These are phyloP conservation scores for Cremastobaeus sp. DNA, from an alignment of 2,888 invertebrate species.

Conservation along the genomic window DNA sequence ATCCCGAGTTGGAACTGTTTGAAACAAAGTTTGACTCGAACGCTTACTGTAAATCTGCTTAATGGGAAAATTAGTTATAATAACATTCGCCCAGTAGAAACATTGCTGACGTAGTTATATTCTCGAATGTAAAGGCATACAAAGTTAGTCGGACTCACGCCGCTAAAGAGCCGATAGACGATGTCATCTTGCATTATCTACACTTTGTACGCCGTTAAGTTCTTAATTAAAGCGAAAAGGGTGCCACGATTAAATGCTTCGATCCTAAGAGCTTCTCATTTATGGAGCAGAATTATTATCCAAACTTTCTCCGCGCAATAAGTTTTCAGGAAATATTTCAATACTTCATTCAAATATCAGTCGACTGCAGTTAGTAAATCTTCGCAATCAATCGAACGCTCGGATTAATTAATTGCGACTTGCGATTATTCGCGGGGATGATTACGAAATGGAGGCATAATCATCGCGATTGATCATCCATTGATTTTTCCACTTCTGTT, in stretches of 20 bases:
- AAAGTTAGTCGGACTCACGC: constrained; percentile 41
- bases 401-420: too few relatives aligned
- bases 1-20: constrained; percentile 16
- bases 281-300: constrained; percentile 32
- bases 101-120: constrained; percentile 46
- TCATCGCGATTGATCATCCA: neutral
- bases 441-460: neutral
- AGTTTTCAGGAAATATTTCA: constrained; percentile 18
- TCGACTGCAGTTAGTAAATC: neutral
- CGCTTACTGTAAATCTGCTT: constrained; percentile 32
- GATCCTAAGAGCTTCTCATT: constrained; percentile 33
- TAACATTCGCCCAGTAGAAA: constrained; percentile 39
- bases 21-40: constrained; percentile 32
- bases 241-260: constrained; percentile 39
- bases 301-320: constrained; percentile 27
- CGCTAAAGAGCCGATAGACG: constrained; percentile 48
- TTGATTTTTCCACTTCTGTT: too few relatives aligned
- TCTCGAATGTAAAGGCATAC: constrained; percentile 41
- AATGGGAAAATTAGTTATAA: constrained; percentile 47
- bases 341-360: constrained; percentile 6
- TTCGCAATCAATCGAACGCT: neutral
- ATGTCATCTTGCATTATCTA: constrained; percentile 45
- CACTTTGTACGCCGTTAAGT: constrained; percentile 48
- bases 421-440: too few relatives aligned
- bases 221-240: constrained; percentile 51